Conservation (phyloP, 2,888 invertebrate species). For the Homarus gammarus region DNA sequence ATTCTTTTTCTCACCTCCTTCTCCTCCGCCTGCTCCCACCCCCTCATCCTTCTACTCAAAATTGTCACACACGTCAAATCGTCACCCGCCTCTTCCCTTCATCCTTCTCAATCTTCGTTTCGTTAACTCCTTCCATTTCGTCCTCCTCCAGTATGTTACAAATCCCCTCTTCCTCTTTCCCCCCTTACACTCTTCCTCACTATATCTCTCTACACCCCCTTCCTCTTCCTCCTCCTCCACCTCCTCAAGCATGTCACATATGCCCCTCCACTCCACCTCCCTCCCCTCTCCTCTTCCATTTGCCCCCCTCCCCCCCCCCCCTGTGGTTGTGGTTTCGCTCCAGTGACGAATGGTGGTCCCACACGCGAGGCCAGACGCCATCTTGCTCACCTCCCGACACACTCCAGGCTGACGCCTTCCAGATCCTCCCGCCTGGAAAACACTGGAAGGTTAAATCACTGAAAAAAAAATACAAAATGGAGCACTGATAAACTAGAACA, state of each 20-base stretch:
- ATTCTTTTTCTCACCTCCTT: not conserved
- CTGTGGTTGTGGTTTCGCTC: slow-evolving; percentile 60
- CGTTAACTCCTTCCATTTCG: not conserved
- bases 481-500: too few relatives aligned
- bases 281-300: not conserved
- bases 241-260: too few relatives aligned
- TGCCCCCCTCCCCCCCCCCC: not conserved
- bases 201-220: too few relatives aligned
- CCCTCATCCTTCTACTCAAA: not conserved
- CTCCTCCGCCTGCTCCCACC: not conserved
- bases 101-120: not conserved
- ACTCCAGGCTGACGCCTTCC: not conserved
- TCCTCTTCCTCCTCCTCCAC: too few relatives aligned
- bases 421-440: not conserved
- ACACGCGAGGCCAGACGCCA: slow-evolving; percentile 58
- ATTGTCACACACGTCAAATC: too few relatives aligned
- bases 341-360: slow-evolving; percentile 34
- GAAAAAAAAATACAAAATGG: too few relatives aligned
- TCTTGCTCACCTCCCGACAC: slow-evolving; percentile 44
- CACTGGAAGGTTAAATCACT: not conserved
- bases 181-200: too few relatives aligned
- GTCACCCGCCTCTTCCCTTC: too few relatives aligned
- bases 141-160: too few relatives aligned
- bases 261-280: too few relatives aligned
- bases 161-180: too few relatives aligned